Evolutionary conservation across 2,113 vertebrate genomes (phyloP), one percentile per base, ranked within the genome.

Genomic region (Spea bombifrons): DNA sequence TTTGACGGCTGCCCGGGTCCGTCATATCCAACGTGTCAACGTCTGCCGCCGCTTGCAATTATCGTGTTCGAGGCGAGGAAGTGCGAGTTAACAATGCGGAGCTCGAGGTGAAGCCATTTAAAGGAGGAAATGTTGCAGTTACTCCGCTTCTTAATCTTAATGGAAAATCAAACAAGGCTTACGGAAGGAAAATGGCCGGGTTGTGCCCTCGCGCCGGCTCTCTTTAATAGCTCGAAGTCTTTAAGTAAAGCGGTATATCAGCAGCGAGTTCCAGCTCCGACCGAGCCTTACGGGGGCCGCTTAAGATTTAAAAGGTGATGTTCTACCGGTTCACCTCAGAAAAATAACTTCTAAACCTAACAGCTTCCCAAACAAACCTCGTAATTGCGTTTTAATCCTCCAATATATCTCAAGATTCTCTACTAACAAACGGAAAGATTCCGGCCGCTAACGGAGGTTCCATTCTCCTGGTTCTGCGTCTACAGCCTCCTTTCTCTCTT

Each of bases 151-250:
- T 53, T 66, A 72, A 78, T 78, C 76, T 72, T 72, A 78, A 78
- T 78, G 76, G 76, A 66, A 78, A 78, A 78, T 78, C 76, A 72
- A 72, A 72, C 59, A 46, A 13, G 15, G 49, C 68, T 72, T 50
- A 61, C 16, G n/a, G 66, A 15, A 2, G 10, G 8, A 49, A 69
- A 44, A 49, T 15, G 66, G 15, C 53, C 13, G 53, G 75, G 53
- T 9, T 5, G 13, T 30, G 8, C 59, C 48, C 49, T n/a, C 57
- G 7, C 47, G 4, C 43, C 15, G 45, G 12, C 3, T 10, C 7
- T 30, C 49, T 13, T 17, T 71, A 66, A 48, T 30, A 65, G 50
- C 55, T 53, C 6, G 9, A 47, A 10, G 5, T 43, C 53, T 63
- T 4, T 30, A 30, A 57, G 53, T 47, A 16, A 30, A 3, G 45